Conservation (phyloP, 2,113 vertebrate genomes). For the Pontoporia blainvillei region DNA sequence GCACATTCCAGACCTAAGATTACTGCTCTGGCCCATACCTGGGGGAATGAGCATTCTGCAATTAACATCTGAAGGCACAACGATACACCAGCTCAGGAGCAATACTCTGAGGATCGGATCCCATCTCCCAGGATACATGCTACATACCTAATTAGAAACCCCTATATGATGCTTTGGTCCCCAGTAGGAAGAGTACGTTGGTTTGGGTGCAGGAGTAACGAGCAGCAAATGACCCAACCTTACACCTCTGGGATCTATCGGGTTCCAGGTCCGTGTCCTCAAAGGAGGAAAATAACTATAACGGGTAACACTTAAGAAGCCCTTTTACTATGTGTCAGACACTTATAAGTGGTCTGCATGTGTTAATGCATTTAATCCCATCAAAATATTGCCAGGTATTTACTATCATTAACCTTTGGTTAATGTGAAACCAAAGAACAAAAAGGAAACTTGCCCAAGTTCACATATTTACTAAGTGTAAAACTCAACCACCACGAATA, state of each 20-base stretch:
- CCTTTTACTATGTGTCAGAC: background rate
- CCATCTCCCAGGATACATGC: background rate
- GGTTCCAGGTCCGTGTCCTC: background rate
- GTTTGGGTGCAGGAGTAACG: background rate
- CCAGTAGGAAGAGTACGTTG: background rate
- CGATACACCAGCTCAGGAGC: background rate
- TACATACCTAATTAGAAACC: background rate
- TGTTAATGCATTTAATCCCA: background rate
- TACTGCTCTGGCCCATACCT: background rate
- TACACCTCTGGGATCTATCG: background rate
- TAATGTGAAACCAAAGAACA: background rate
- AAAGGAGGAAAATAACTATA: background rate
- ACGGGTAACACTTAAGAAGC: background rate
- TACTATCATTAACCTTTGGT: background rate
- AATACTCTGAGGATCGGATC: background rate
- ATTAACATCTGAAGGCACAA: background rate
- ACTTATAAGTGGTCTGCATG: background rate
- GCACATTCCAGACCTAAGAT: background rate
- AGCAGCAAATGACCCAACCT: background rate
- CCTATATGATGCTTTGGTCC: background rate
- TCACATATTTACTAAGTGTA: background rate
- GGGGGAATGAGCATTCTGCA: background rate
- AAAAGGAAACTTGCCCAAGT: background rate
- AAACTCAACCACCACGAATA: background rate
- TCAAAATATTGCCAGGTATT: background rate